Base-by-base conservation (phyloP, 64 coral and sea anemone genomes). In the Cladopsammia gracilis region DNA sequence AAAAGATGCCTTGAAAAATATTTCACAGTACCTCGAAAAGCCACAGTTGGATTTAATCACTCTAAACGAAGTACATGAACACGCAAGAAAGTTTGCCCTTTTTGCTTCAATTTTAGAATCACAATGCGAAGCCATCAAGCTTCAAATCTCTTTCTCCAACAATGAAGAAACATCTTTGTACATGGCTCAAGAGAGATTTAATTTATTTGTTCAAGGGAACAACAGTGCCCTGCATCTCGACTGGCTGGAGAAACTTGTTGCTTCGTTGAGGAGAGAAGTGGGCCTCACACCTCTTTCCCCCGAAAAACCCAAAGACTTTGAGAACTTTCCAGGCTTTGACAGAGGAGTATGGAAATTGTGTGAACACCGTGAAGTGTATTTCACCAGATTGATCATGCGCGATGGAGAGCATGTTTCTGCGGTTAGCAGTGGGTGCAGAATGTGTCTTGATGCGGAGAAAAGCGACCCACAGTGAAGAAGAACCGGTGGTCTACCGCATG, bases 61-160 rank as follows among this genome's bases (percentile, higher is more conserved):
- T 42, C 77, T 79, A 25, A 0, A 56, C 16, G 54, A 58, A 53
- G 3, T 79, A 12, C 52, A 59, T 0, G 77, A 79, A 58, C 54
- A 60, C 25, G 42, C 77, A 79, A 79, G 77, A 59, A 61, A 79
- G 26, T 79, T 79, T 16, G 54, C 20, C 15, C 53, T 79, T 0
- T 79, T 79, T 25, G 4, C 23, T 10, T 56, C 24, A 6, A 8
- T 79, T 54, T 15, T 79, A 56, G 77, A 79, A 56, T 10, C 25
- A 0, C 52, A 79, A 79, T 42, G 23, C 7, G 24, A 79, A 16
- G 77, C 77, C 42, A 11, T 25, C 2, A 34, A 1, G 25, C 14
- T 3, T 11, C 23, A 42, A 16, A 61, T 1, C 11, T 23, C 53
- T 12, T 78, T 58, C 24, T 42, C 77, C 0, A 43, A 24, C 10